These are phyloP conservation scores for Dasyurus viverrinus DNA, from an alignment of 2,113 vertebrate genomes.

Conservation along the genomic window DNA sequence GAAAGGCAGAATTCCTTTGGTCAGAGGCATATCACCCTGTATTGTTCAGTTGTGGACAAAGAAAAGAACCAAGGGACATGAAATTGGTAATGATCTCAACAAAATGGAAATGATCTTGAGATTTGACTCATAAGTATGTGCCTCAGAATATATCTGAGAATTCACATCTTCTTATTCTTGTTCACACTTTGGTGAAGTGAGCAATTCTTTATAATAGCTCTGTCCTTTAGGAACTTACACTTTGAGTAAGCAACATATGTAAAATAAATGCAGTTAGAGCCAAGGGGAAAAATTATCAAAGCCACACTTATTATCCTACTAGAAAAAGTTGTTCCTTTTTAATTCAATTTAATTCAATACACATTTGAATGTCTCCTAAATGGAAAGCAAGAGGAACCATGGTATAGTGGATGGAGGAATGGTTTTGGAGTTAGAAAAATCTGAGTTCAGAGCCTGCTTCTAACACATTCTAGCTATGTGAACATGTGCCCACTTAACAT, in stretches of 20 bases:
- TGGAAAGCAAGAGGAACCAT: not conserved
- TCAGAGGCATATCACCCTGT: not conserved
- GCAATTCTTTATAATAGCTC: not conserved
- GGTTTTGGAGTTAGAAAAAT: slow-evolving; percentile 29
- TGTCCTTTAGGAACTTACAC: not conserved
- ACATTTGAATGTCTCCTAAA: not conserved
- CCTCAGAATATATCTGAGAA: not conserved
- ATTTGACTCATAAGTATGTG: not conserved
- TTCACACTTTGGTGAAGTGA: not conserved
- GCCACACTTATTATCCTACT: not conserved
- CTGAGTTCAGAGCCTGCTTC: slow-evolving; percentile 9
- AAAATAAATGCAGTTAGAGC: not conserved
- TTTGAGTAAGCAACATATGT: not conserved
- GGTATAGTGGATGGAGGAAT: not conserved
- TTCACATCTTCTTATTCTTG: not conserved
- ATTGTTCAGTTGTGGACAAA: not conserved
- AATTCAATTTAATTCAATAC: not conserved
- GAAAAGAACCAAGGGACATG: too few relatives aligned
- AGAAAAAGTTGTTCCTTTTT: not conserved
- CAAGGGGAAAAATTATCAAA: not conserved
- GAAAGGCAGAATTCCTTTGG: not conserved
- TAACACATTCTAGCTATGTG: not conserved
- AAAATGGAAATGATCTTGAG: not conserved
- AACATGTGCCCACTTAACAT: not conserved
- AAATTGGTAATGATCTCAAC: not conserved